Percentiles rank a stretch among this genome's conserved stretches.
These are phyloP conservation scores for Macrophya alboannulata DNA, from an alignment of 2,888 invertebrate species.

Conservation along the genomic window DNA sequence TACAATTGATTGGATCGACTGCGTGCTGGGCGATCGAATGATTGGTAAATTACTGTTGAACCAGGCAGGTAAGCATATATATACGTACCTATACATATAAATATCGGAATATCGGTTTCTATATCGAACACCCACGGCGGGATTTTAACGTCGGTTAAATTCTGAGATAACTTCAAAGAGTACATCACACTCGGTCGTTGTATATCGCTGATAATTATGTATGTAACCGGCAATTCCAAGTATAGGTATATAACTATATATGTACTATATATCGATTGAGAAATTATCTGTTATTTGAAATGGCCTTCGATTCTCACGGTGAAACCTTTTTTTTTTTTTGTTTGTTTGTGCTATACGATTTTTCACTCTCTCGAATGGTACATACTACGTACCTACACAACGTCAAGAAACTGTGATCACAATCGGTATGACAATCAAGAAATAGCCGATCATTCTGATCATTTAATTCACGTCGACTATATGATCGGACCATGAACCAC, in stretches of 20 bases:
- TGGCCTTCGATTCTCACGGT: conserved; percentile 41
- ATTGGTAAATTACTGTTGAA: conserved; percentile 54
- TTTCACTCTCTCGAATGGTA: conserved; percentile 16
- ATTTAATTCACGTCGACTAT: neutral
- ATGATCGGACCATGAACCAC: neutral
- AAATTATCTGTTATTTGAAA: neutral
- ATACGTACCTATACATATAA: neutral
- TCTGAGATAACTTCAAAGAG: conserved; percentile 1
- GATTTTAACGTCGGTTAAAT: neutral
- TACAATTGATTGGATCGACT: conserved; percentile 52
- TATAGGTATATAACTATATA: too few species aligned
- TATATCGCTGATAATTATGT: neutral
- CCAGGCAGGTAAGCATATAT: neutral
- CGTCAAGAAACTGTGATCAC: neutral
- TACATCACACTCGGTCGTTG: neutral
- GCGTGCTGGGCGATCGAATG: conserved; percentile 49
- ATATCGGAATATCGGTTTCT: conserved; percentile 14
- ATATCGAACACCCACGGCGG: conserved; percentile 49
- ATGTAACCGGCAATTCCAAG: neutral
- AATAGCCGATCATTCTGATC: neutral
- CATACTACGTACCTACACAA: neutral
- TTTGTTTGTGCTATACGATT: neutral
- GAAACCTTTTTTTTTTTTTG: conserved; percentile 10
- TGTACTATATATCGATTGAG: conserved; percentile 22
- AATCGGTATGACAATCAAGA: conserved; percentile 11